phyloP scores from a whole-genome alignment of 1,140 invertebrate species.

The Hetaerina americana region DNA sequence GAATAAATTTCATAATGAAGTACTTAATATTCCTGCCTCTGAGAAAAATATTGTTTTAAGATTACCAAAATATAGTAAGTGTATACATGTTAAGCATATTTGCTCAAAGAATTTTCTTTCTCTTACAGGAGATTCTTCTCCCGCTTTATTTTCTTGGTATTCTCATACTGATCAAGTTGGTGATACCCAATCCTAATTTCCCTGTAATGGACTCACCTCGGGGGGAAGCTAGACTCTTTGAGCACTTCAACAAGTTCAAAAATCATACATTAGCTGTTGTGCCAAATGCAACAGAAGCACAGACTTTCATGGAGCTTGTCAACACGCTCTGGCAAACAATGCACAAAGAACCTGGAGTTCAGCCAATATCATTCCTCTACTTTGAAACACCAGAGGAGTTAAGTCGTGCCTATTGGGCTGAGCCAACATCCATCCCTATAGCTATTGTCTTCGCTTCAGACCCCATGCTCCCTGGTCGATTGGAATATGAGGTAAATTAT shows the following conservation, averaged over 20 bases:
- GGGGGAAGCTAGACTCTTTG: constrained; percentile 41
- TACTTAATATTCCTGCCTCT: too few relatives aligned
- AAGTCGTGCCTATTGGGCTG: constrained; percentile 50
- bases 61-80: constrained; percentile 4
- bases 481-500: not conserved
- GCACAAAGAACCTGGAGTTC: constrained; percentile 27
- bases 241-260: constrained; percentile 42
- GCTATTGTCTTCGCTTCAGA: constrained; percentile 43
- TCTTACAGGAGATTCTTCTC: constrained; percentile 52
- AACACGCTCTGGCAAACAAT: constrained; percentile 38
- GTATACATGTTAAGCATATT: constrained; percentile 2
- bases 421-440: constrained; percentile 46
- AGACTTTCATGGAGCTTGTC: constrained; percentile 46
- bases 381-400: constrained; percentile 52
- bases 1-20: too few relatives aligned
- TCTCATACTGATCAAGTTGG: constrained; percentile 53
- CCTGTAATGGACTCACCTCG: constrained; percentile 45
- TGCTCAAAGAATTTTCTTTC: constrained; percentile 11
- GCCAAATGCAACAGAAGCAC: constrained; percentile 47
- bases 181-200: constrained; percentile 60
- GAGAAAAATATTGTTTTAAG: too few relatives aligned
- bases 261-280: constrained; percentile 53
- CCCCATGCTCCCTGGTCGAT: not conserved
- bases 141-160: constrained; percentile 57
- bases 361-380: constrained; percentile 44